Evolutionary conservation across 2,888 invertebrate species (phyloP), one percentile per base, ranked within the genome.

Genomic region (Aromia moschata): DNA sequence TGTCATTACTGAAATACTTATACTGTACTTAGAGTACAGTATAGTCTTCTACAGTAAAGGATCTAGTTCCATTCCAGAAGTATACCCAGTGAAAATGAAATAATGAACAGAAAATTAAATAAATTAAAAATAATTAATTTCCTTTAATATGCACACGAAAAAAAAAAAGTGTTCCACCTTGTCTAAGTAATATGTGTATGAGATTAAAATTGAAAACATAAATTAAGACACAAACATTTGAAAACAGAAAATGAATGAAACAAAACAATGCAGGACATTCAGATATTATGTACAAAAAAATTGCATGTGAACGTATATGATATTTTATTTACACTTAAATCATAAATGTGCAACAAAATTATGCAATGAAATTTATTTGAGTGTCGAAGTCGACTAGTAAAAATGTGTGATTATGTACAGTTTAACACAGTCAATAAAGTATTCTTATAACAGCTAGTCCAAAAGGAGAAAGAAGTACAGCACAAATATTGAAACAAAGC

Each of bases 231-330:
- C 30, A 40, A 47, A 41, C n/a, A 56, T 18, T 65, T 65, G 65
- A 65, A 62, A 65, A 65, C 65, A 65, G 65, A 65, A 65, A 65
- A 65, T 56, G 25, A 56, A 53, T 52, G 54, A 58, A 59, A 57
- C 44, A 62, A 54, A 44, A 43, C 20, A 56, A 60, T 61, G 57
- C 59, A 61, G 40, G 41, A 55, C 59, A 59, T 61, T 53, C 58
- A 53, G 46, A 51, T 45, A 53, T 56, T 59, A 60, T 63, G 49
- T 63, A 60, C 63, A 63, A 37, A 25, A 44, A 38, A 54, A 52
- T 41, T 52, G 54, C 43, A 33, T 44, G 52, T 14, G 45, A 58
- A 40, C 49, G 46, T 45, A 51, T 47, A 20, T 15, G 11, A 40
- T 55, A 56, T 58, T 44, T 45, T 59, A 64, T 64, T 51, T 64